Conservation (phyloP, 2,113 vertebrate genomes). For the Scomber scombrus region DNA sequence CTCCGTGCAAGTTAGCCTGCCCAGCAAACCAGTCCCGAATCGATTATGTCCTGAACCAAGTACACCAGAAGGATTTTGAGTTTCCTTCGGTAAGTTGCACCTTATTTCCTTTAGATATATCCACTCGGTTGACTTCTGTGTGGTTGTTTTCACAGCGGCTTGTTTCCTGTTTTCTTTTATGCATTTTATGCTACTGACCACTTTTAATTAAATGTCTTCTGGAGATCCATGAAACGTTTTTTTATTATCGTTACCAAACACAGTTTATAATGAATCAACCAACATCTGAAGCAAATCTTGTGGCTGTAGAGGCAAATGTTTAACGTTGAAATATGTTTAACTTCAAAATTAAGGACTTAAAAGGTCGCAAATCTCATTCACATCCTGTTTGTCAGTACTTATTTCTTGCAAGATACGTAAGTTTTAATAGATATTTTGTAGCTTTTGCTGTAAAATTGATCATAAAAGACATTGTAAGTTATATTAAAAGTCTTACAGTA, state of each 20-base stretch:
- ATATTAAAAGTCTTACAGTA: background rate
- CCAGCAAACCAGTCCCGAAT: constrained; percentile 95
- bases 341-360: no score
- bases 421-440: no score
- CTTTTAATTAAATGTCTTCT: background rate
- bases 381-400: background rate
- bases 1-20: constrained; percentile 94
- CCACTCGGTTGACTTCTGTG: background rate
- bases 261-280: background rate
- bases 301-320: no score
- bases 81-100: constrained; percentile 91
- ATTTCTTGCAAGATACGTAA: background rate
- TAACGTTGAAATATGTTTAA: no score
- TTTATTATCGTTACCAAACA: background rate
- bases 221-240: background rate
- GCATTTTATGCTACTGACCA: background rate
- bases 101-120: background rate
- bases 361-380: background rate
- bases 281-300: background rate
- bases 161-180: constrained; percentile 9
- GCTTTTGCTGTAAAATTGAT: background rate
- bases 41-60: constrained; percentile 94
- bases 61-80: constrained; percentile 96
- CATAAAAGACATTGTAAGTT: background rate
- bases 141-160: background rate